Evolutionary conservation across 1,140 invertebrate species (phyloP).

Genomic region (Holcopasites calliopsidis): DNA sequence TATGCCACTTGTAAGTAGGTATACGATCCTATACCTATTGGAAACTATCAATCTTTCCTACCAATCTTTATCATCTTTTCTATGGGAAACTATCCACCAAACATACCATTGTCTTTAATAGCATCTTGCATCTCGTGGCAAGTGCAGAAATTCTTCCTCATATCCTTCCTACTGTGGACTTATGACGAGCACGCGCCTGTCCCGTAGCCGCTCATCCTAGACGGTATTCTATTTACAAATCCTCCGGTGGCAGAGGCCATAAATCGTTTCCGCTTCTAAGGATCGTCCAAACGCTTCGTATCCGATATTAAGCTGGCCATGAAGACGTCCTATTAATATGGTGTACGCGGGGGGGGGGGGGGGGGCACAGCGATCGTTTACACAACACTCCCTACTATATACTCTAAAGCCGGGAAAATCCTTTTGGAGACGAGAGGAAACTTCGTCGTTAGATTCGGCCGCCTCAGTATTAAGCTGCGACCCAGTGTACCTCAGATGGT

Average conservation of each 20-base stretch:
- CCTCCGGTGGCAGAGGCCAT: conserved; percentile 46
- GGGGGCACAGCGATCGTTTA: conserved; percentile 50
- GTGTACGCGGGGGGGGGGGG: conserved; percentile 28
- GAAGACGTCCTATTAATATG: conserved; percentile 59
- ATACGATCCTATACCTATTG: too few species aligned
- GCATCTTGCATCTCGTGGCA: conserved; percentile 4
- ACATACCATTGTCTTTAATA: conserved; percentile 4
- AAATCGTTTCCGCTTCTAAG: conserved; percentile 62
- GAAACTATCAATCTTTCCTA: too few species aligned
- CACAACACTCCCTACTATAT: conserved; percentile 33
- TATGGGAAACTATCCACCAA: background rate
- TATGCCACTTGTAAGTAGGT: too few species aligned
- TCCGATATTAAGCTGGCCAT: conserved; percentile 57
- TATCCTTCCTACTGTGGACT: background rate
- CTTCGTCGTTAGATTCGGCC: conserved; percentile 48
- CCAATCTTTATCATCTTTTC: background rate
- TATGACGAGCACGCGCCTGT: conserved; percentile 55
- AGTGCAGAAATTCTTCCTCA: background rate
- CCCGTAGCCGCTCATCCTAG: conserved; percentile 16
- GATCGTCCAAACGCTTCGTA: conserved; percentile 32
- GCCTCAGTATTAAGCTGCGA: conserved; percentile 53
- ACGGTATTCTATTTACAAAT: conserved; percentile 65
- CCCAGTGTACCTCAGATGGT: conserved; percentile 16
- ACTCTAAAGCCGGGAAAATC: conserved; percentile 60
- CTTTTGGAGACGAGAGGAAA: conserved; percentile 58